Conservation (phyloP, 2,113 vertebrate species). For the Eretmochelys imbricata region DNA sequence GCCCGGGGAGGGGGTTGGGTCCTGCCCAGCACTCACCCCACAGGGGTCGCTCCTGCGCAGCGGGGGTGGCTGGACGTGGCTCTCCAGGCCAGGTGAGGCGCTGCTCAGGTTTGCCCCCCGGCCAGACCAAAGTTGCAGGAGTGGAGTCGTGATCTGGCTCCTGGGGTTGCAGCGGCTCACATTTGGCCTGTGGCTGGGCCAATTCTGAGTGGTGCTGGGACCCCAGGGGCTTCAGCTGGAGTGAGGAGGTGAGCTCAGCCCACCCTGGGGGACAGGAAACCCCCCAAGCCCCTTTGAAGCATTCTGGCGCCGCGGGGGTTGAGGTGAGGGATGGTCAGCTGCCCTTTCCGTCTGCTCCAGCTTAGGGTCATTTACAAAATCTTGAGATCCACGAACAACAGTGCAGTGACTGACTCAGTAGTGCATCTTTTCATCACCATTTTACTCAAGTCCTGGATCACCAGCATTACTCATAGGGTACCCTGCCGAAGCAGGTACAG, state of each 20-base stretch:
- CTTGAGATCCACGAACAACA: not conserved
- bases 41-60: too few relatives aligned
- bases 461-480: not conserved
- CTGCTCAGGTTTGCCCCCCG: not conserved
- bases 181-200: not conserved
- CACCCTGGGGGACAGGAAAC: not conserved
- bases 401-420: slow-evolving; percentile 27
- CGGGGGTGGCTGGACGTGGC: not conserved
- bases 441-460: slow-evolving; percentile 5
- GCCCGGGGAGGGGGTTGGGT: too few relatives aligned
- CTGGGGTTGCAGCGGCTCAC: not conserved
- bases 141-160: not conserved
- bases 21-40: not conserved
- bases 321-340: not conserved
- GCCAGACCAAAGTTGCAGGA: not conserved
- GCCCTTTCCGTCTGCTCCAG: not conserved
- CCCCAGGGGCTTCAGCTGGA: not conserved
- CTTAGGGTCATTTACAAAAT: not conserved
- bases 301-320: not conserved
- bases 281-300: not conserved
- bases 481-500: not conserved
- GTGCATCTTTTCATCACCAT: slow-evolving; percentile 13
- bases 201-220: not conserved
- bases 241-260: not conserved
- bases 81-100: not conserved